These are phyloP conservation scores for Aromia moschata DNA, from an alignment of 2,888 invertebrate genomes.

Conservation along the genomic window DNA sequence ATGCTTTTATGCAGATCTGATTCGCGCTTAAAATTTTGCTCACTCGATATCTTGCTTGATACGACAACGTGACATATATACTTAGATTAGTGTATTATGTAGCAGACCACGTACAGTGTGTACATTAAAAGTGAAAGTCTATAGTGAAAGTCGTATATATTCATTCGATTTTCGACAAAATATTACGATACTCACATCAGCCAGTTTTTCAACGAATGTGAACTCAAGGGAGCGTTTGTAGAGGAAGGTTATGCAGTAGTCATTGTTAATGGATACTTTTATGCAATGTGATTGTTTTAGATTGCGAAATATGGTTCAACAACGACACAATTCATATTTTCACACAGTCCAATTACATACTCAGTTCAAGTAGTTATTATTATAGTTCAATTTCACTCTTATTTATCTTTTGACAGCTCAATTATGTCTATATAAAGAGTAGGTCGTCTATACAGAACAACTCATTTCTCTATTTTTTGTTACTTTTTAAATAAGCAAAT, in stretches of 20 bases:
- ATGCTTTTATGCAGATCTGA: neutral
- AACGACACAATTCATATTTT: slow-evolving; percentile 8
- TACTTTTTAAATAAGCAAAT: no score
- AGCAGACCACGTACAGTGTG: slow-evolving; percentile 11
- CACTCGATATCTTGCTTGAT: neutral
- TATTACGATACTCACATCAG: slow-evolving; percentile 30
- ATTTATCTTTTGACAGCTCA: no score
- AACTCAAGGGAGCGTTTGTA: no score
- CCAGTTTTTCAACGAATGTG: slow-evolving; percentile 18
- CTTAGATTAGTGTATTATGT: slow-evolving; percentile 10
- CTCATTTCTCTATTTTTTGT: no score
- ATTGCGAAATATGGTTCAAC: slow-evolving; percentile 6
- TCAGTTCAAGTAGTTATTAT: neutral
- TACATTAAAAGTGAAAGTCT: slow-evolving; percentile 34
- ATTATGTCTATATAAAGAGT: no score
- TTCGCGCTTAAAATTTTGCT: neutral
- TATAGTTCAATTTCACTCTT: no score
- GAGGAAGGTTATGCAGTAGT: no score
- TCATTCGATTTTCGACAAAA: slow-evolving; percentile 33
- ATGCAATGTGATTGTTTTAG: slow-evolving; percentile 21
- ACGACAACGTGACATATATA: slow-evolving; percentile 3
- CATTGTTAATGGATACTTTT: slow-evolving; percentile 33
- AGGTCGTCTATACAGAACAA: no score
- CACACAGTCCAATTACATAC: slow-evolving; percentile 7
- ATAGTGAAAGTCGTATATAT: slow-evolving; percentile 33